Percentiles rank a stretch among this genome's conserved stretches.
Evolutionary conservation across 1,140 invertebrate species (phyloP).

Genomic region (Saxidomus purpurata): DNA sequence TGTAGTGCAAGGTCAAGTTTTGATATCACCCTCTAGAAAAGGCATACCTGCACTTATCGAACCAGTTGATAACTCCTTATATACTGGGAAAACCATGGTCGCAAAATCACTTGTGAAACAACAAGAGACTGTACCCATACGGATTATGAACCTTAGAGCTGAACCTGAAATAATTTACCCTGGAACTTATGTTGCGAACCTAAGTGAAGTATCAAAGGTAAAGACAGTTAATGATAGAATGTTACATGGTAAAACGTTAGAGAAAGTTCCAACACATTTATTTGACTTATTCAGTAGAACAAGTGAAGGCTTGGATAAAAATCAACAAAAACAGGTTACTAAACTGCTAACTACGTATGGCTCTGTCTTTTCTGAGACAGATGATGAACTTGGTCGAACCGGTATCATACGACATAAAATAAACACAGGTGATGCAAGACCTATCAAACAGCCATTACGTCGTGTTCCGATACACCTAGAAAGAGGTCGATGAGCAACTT

Average conservation of each 20-base stretch:
- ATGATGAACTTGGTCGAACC: constrained; percentile 48
- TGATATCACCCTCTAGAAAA: too few relatives aligned
- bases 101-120: too few relatives aligned
- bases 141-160: too few relatives aligned
- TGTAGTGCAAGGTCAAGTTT: neutral
- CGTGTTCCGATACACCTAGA: constrained; percentile 30
- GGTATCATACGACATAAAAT: constrained; percentile 51
- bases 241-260: too few relatives aligned
- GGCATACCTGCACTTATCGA: too few relatives aligned
- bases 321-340: neutral
- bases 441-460: constrained; percentile 51
- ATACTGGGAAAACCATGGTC: too few relatives aligned
- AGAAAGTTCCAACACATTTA: neutral
- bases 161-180: too few relatives aligned
- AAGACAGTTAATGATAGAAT: neutral
- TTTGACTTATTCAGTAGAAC: neutral
- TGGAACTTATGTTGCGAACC: too few relatives aligned
- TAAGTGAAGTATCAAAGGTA: neutral
- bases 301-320: neutral
- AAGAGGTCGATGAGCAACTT: constrained; percentile 44
- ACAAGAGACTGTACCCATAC: too few relatives aligned
- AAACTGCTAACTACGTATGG: neutral
- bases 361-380: too few relatives aligned
- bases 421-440: constrained; percentile 42
- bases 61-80: too few relatives aligned